Evolutionary conservation across 1,140 invertebrate species (phyloP).

Genomic region (Drosophila bocki): DNA sequence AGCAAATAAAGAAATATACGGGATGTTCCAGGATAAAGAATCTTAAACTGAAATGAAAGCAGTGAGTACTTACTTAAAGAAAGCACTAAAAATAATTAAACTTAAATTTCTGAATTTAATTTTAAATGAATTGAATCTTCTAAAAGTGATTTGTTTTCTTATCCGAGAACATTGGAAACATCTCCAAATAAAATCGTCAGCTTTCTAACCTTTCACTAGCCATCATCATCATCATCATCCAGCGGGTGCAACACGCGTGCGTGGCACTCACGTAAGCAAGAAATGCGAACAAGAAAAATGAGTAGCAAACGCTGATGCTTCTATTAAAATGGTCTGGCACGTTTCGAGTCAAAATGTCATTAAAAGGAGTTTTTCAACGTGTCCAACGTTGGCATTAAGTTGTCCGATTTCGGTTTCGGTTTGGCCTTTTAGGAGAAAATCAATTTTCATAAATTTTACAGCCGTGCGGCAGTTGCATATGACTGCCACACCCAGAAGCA

Average conservation of each 20-base stretch:
- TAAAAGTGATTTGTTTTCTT: background rate
- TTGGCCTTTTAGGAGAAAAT: conserved; percentile 66
- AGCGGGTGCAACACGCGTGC: conserved; percentile 25
- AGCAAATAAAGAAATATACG: conserved; percentile 1
- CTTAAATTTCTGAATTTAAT: too few relatives aligned
- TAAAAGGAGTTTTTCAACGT: conserved; percentile 38
- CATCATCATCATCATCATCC: background rate
- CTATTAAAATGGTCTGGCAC: conserved; percentile 53
- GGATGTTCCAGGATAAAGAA: background rate
- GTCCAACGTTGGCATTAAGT: conserved; percentile 58
- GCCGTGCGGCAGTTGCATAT: conserved; percentile 71
- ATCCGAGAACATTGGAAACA: background rate
- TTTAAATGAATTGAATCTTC: too few relatives aligned
- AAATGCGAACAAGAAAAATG: conserved; percentile 8
- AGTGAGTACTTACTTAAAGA: background rate
- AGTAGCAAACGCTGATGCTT: conserved; percentile 25
- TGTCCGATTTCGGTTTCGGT: conserved; percentile 59
- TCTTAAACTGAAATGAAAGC: background rate
- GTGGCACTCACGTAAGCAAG: conserved; percentile 31
- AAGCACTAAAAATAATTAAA: too few relatives aligned
- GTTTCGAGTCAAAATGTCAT: conserved; percentile 73
- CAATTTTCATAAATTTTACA: conserved; percentile 80
- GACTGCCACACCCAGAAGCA: conserved; percentile 48
- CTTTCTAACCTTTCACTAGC: background rate
- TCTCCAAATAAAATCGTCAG: background rate